Evolutionary conservation across 2,888 invertebrate genomes (phyloP).

Genomic region (Antheraea assamensis): DNA sequence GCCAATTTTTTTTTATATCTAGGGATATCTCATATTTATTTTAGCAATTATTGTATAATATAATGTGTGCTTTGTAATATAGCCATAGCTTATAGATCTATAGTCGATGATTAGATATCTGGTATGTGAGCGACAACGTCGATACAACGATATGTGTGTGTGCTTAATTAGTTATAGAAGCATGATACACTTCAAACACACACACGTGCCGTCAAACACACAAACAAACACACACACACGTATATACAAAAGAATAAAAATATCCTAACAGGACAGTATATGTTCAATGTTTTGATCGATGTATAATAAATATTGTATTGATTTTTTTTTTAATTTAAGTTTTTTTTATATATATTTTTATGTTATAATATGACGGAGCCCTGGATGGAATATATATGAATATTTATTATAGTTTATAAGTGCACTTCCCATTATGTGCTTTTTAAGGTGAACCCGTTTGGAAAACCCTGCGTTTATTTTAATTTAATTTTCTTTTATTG

Average conservation of each 20-base stretch:
- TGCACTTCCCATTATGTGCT: slow-evolving; percentile 82
- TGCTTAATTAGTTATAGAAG: slow-evolving; percentile 70
- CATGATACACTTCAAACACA: slow-evolving; percentile 53
- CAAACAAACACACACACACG: slow-evolving; percentile 52
- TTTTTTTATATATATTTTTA: slow-evolving; percentile 44
- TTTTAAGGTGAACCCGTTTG: slow-evolving; percentile 66
- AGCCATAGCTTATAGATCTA: slow-evolving; percentile 40
- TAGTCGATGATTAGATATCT: slow-evolving; percentile 54
- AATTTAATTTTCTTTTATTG: slow-evolving; percentile 61
- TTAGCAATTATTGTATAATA: background rate
- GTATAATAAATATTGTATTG: slow-evolving; percentile 50
- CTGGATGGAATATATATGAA: slow-evolving; percentile 67
- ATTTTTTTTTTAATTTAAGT: slow-evolving; percentile 45
- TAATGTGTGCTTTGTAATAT: slow-evolving; percentile 52
- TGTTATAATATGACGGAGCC: slow-evolving; percentile 63
- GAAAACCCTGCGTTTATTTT: slow-evolving; percentile 64
- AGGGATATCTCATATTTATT: slow-evolving; percentile 9
- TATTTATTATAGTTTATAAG: slow-evolving; percentile 60
- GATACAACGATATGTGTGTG: slow-evolving; percentile 58
- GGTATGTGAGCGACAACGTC: slow-evolving; percentile 79
- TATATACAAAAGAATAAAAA: slow-evolving; percentile 35
- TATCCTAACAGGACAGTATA: slow-evolving; percentile 34
- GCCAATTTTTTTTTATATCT: background rate
- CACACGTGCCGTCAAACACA: slow-evolving; percentile 54
- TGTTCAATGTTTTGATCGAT: slow-evolving; percentile 62